Evolutionary conservation across 1,140 invertebrate genomes (phyloP).

Genomic region (Brachionus asplanchnoidis): DNA sequence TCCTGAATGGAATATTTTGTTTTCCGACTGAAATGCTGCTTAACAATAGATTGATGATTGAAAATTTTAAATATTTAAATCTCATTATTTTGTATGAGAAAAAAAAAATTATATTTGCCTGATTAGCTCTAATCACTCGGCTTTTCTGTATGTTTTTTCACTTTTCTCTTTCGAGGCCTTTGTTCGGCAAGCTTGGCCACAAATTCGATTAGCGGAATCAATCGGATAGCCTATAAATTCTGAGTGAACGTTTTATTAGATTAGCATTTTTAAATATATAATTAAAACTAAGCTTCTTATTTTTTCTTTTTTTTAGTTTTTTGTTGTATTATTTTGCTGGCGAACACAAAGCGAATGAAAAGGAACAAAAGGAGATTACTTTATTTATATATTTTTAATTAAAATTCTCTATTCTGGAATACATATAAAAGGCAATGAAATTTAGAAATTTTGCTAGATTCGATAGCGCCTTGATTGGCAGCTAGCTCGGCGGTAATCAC

Average conservation of each 20-base stretch:
- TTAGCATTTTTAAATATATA: constrained; percentile 31
- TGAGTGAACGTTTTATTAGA: constrained; percentile 22
- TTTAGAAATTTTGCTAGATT: not conserved
- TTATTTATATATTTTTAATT: constrained; percentile 18
- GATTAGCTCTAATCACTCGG: not conserved
- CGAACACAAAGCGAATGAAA: not conserved
- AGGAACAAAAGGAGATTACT: constrained; percentile 8
- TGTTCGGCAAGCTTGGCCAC: not conserved
- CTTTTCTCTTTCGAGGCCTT: not conserved
- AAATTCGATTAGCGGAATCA: constrained; percentile 13
- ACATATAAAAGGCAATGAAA: constrained; percentile 5
- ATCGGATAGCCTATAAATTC: constrained; percentile 3
- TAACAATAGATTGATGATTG: not conserved
- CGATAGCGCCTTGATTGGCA: not conserved
- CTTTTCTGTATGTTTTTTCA: constrained; percentile 15
- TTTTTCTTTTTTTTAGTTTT: no score
- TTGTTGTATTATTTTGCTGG: not conserved
- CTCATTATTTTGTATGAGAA: not conserved
- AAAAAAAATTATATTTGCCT: not conserved
- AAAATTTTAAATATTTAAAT: constrained; percentile 25
- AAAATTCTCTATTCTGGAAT: not conserved
- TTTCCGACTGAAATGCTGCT: constrained; percentile 9
- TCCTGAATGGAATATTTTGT: not conserved
- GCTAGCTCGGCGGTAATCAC: not conserved
- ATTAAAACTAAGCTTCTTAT: constrained; percentile 32